Conservation (phyloP, 2,888 invertebrate species). For the Ormyrus rosae region DNA sequence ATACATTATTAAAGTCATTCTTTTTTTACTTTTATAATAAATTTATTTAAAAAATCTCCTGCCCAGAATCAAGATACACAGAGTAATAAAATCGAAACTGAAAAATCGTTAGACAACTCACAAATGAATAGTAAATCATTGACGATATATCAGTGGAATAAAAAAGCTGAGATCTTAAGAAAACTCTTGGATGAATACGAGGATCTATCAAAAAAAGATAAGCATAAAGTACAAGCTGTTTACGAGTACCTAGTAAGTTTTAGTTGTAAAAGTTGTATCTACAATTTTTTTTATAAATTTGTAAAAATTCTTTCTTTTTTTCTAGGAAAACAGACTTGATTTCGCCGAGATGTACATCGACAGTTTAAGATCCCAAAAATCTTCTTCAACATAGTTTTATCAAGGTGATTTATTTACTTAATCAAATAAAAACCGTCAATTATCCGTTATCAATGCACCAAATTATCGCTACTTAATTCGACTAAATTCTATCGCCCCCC, state of each 20-base stretch:
- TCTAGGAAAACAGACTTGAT: conserved; percentile 61
- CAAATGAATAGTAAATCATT: no score
- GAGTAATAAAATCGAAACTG: no score
- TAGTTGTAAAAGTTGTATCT: neutral
- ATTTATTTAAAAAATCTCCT: no score
- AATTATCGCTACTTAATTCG: no score
- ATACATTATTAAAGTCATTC: no score
- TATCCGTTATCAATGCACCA: no score
- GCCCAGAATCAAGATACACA: no score
- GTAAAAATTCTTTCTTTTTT: neutral
- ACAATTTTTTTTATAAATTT: neutral
- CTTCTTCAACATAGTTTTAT: neutral
- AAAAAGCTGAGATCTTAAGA: conserved; percentile 63
- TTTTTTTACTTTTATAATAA: no score
- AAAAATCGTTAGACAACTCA: no score
- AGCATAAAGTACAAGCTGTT: conserved; percentile 65
- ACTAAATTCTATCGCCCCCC: no score
- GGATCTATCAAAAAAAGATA: conserved; percentile 62
- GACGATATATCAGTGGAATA: conserved; percentile 58
- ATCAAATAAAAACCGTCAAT: no score
- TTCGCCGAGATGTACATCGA: conserved; percentile 62
- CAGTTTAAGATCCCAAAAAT: conserved; percentile 12
- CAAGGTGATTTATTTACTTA: no score
- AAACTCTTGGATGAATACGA: conserved; percentile 66
- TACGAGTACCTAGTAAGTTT: conserved; percentile 67